These are phyloP conservation scores for Chrysogorgia sp. DNA, from an alignment of 92 coral and sea anemone genomes.

Conservation along the genomic window DNA sequence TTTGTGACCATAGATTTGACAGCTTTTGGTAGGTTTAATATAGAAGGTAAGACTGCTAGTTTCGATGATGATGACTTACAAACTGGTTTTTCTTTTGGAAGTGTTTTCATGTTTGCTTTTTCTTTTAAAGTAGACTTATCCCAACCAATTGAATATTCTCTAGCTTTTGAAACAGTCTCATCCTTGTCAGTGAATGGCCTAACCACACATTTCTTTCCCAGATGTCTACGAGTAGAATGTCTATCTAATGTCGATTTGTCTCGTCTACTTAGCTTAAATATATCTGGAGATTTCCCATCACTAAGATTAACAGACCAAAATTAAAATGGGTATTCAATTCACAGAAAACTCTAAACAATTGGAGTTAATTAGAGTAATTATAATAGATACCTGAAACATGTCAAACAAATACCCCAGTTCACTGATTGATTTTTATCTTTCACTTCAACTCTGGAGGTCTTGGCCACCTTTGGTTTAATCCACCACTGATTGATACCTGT, in stretches of 20 bases:
- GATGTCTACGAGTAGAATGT: background rate
- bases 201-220: background rate
- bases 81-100: background rate
- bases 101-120: background rate
- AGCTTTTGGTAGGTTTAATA: background rate
- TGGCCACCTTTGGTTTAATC: no score
- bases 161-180: background rate
- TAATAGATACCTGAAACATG: background rate
- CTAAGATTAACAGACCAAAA: background rate
- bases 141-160: background rate
- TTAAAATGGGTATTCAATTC: background rate
- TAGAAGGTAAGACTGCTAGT: background rate
- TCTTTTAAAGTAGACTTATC: no score
- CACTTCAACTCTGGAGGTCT: no score
- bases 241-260: background rate
- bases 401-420: constrained; percentile 2
- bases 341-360: background rate
- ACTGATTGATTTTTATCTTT: background rate
- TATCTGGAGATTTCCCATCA: background rate
- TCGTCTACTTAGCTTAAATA: background rate
- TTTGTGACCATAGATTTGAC: background rate
- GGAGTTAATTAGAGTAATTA: background rate
- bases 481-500: no score
- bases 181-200: background rate
- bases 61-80: background rate